Evolutionary conservation across 2,113 vertebrate species (phyloP), one percentile per base, ranked within the genome.

Genomic region (Hippopotamus amphibius): DNA sequence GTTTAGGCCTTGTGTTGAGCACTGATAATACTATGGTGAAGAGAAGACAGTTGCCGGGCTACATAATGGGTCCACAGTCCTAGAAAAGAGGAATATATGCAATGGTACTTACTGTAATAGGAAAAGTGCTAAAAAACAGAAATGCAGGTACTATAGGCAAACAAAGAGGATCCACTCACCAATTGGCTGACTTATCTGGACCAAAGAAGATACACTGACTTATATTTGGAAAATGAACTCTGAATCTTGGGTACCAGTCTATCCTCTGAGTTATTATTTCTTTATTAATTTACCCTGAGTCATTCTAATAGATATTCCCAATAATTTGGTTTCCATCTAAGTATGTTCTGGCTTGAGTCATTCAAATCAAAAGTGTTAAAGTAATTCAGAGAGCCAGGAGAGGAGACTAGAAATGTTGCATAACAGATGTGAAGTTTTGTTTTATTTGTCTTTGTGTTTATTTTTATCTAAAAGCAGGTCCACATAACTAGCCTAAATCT

Each of bases 171-270:
- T 77, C 43, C 41, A 53, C 10, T 83, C 72, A n/a, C 46, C 53
- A 94, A 71, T 6, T 93, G 80, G 24, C 9, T 71, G 48, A 48
- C 46, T 48, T 6, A 43, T 26, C 4, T 63, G 41, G 6, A 86
- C 68, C 55, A 94, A 91, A 74, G 26, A 74, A 79, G 76, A 53
- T 17, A 53, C 10, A 66, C 1, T 65, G 55, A 68, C 66, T 30
- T 89, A 43, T 80, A 59, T 59, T 96, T 82, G 22, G 84, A 93
- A 95, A 93, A 71, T 17, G 41, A 95, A 77, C 65, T 65, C 69
- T 61, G 53, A 72, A 74, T 22, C 88, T 46, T 41, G 3, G 3
- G 4, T 87, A 90, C 15, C 19, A 50, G 37, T 43, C 1, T 30
- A 79, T 63, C 6, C 30, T 14, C 14, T 69, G 41, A 88, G 33